Evolutionary conservation across 1,140 invertebrate genomes (phyloP), one percentile per base, ranked within the genome.

Genomic region (Ectropis grisescens): DNA sequence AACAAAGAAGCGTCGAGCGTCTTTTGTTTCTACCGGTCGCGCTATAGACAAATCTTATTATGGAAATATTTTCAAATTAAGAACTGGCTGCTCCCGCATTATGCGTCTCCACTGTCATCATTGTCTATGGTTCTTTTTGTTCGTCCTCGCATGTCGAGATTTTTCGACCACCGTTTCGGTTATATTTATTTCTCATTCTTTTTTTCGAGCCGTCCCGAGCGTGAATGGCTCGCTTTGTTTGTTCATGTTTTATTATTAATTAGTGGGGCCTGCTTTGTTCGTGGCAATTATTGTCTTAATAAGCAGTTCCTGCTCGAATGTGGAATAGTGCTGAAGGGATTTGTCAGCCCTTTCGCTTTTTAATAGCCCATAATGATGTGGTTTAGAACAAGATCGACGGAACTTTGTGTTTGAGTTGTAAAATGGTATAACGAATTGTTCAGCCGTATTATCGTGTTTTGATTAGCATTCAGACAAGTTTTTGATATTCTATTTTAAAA

Each of bases 31-130:
- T 48, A 32, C 57, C 46, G 61, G 60, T 60, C 61, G 66, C 58
- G 66, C 68, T 62, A 76, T 80, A 76, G 75, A 76, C 75, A 76
- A 76, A 80, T 76, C 75, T 76, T 80, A 79, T 79, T 76, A 80
- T 80, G 75, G 71, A 80, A 76, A 80, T 76, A 80, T 80, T 80
- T 80, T 80, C 70, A 76, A 80, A 76, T 80, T 75, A 75, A 80
- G 70, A 76, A 66, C 66, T 54, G 67, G 69, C 66, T 65, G 64
- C 70, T 80, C 75, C 71, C 71, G 75, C 75, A 80, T 80, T 76
- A 75, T 76, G 68, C 68, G 66, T 76, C 74, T 75, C 70, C 61
- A 62, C 75, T 72, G 74, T 67, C 71, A 69, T 78, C 75, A 80
- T 80, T 80, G 75, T 80, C 75, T 80, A 78, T 72, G 64, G 29